Evolutionary conservation across 1,140 invertebrate species (phyloP).

Genomic region (Drosophila chauvacae): DNA sequence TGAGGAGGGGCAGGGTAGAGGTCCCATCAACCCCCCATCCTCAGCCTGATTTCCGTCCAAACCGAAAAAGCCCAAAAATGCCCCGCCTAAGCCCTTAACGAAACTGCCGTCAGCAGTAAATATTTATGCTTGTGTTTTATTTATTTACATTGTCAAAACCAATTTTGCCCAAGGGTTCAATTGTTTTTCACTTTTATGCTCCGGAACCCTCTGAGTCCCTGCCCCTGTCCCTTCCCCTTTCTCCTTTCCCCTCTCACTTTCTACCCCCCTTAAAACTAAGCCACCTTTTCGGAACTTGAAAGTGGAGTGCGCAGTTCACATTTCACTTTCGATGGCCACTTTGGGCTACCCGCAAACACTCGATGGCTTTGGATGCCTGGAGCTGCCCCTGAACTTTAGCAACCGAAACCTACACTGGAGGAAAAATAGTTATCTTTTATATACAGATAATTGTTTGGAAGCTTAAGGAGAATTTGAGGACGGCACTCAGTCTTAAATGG

Average conservation of each 20-base stretch:
- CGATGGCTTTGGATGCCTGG: slow-evolving; percentile 16
- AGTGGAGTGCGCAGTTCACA: slow-evolving; percentile 37
- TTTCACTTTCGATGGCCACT: slow-evolving; percentile 65
- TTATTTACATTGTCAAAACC: slow-evolving; percentile 84
- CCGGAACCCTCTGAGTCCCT: neutral
- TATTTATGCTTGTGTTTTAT: slow-evolving; percentile 83
- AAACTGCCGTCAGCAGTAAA: slow-evolving; percentile 75
- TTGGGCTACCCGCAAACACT: slow-evolving; percentile 54
- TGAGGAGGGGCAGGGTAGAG: accelerated
- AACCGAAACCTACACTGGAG: neutral
- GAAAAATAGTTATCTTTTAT: neutral
- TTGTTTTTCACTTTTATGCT: slow-evolving; percentile 81
- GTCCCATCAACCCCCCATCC: neutral
- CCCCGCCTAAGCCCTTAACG: slow-evolving; percentile 47
- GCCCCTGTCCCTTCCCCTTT: neutral
- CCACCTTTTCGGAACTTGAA: slow-evolving; percentile 11
- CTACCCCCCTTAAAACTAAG: neutral
- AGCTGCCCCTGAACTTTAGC: neutral
- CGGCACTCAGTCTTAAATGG: too few relatives aligned
- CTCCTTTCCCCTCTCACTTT: neutral
- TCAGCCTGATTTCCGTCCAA: neutral
- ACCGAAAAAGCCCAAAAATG: slow-evolving; percentile 15
- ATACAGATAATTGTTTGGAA: too few relatives aligned
- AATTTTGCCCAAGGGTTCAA: slow-evolving; percentile 83
- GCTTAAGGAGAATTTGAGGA: neutral